Base-by-base conservation (phyloP, 37 sponge, comb jelly and placozoan species). In the Haliclona indistincta region DNA sequence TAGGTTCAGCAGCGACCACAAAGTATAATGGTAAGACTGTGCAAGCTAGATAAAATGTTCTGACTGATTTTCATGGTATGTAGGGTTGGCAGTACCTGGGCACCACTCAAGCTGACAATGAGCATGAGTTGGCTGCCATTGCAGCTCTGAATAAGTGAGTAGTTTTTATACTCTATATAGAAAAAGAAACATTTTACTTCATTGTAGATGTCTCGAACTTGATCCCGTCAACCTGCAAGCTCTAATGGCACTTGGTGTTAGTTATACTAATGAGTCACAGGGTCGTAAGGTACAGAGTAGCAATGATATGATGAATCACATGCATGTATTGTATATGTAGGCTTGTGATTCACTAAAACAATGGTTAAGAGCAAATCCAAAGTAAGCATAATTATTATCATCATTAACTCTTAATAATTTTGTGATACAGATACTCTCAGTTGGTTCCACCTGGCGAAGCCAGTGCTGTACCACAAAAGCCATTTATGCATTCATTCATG, bases 71-170 rank as follows among this genome's bases (percentile, higher is more conserved):
- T 26, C 13, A 37, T 20, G 53, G 43, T 35, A 71, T 60, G n/a
- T 56, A 81, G 64, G 94, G 89, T 0, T 93, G 94, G 94, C 85
- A 85, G 66, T 88, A 81, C 54, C 71, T 95, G 32, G 96, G 96
- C 0, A 85, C 79, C 13, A 88, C 79, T 38, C 96, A 95, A 61
- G 94, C 95, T 25, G 79, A 94, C 67, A 97, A 94, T 79, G 97
- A 97, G 52, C 91, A 93, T 45, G 97, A 97, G 20, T 3, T 74
- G 1, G 43, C 68, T 15, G 94, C 97, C 54, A 94, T 97, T 54
- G 75, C 92, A 65, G 97, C 97, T 7, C 86, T 97, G 15, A 43
- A 73, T n/a, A 97, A 75, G 91, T 93, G 32, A 68, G 92, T 38
- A 25, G 2, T 6, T 17, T 22, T 10, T 20, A 38, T 6, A n/a